Conservation (phyloP, 2,888 invertebrate genomes). For the Lochmaea capreae region DNA sequence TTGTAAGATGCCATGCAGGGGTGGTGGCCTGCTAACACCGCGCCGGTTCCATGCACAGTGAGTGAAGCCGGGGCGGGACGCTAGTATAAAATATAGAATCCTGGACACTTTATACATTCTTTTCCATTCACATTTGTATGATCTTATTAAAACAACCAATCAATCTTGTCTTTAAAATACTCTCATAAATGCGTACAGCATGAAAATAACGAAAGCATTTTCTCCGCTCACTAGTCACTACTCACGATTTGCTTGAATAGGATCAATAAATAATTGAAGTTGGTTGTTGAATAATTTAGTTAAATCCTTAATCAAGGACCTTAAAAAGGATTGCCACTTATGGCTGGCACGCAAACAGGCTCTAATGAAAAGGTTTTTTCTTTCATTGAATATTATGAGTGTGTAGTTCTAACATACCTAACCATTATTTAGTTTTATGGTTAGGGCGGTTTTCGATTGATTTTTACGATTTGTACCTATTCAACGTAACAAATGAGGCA, state of each 20-base stretch:
- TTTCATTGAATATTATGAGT: background rate
- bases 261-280: conserved; percentile 12
- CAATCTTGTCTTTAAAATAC: background rate
- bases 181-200: background rate
- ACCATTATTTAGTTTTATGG: background rate
- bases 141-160: too few species aligned
- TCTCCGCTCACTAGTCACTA: background rate
- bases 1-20: too few species aligned
- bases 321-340: conserved; percentile 30
- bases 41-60: too few species aligned
- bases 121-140: too few species aligned
- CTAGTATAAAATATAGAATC: too few species aligned
- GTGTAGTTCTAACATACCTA: background rate
- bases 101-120: too few species aligned
- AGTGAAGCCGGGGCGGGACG: too few species aligned
- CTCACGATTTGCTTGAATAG: background rate
- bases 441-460: background rate
- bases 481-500: too few species aligned
- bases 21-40: too few species aligned
- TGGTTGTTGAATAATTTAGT: conserved; percentile 28
- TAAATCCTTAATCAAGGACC: conserved; percentile 30
- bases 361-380: conserved; percentile 19
- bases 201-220: conserved; percentile 2
- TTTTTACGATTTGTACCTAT: background rate
- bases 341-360: conserved; percentile 19